These are phyloP conservation scores for Dryadula phaetusa DNA, from an alignment of 2,888 invertebrate species.

Conservation along the genomic window DNA sequence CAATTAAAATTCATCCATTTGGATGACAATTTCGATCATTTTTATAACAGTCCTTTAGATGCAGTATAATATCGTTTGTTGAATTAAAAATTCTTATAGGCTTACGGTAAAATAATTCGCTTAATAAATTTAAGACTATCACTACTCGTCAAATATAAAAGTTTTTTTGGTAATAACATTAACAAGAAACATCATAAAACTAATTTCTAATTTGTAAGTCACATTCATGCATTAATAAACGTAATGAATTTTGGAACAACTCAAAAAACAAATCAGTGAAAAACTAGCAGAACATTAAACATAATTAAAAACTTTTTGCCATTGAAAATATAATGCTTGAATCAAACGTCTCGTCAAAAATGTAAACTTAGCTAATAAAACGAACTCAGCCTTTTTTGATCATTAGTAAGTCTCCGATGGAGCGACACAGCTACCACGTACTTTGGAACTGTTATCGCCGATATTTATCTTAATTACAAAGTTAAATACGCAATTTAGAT, in stretches of 20 bases:
- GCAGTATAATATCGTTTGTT: no score
- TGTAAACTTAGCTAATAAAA: constrained; percentile 35
- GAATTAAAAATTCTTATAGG: no score
- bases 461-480: constrained; percentile 81
- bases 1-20: no score
- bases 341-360: constrained; percentile 15
- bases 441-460: constrained; percentile 68
- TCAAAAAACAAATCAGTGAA: constrained; percentile 15
- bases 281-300: constrained; percentile 17
- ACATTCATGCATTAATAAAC: constrained; percentile 14
- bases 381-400: constrained; percentile 52
- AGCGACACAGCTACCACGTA: constrained; percentile 68
- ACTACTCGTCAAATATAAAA: no score
- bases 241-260: constrained; percentile 7
- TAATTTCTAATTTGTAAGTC: constrained; percentile 8
- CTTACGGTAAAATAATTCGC: no score
- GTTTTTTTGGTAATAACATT: no score
- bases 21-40: no score
- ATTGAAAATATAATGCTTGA: constrained; percentile 46
- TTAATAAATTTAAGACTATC: no score
- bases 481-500: constrained; percentile 76
- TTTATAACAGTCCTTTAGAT: no score
- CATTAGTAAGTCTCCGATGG: constrained; percentile 58
- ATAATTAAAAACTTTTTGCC: constrained; percentile 33
- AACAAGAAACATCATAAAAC: background rate